Percentiles rank a stretch among this genome's conserved stretches.
Conservation (phyloP, 2,888 invertebrate species). For the Augochlorella aurata region DNA sequence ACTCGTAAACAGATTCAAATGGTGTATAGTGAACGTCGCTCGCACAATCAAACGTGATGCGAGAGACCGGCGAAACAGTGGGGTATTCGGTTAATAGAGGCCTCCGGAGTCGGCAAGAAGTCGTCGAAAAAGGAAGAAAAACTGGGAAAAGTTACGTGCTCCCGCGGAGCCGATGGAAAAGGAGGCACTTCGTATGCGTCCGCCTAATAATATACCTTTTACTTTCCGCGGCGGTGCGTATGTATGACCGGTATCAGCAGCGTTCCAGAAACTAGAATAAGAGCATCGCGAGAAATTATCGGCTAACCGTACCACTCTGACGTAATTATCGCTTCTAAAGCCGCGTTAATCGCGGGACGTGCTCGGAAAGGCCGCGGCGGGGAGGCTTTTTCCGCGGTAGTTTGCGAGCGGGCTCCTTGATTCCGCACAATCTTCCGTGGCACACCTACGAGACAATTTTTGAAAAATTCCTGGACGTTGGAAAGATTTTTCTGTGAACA, state of each 20-base stretch:
- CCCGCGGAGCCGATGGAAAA: neutral
- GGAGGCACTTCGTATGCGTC: constrained; percentile 9
- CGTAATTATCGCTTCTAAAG: constrained; percentile 30
- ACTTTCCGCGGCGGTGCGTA: constrained; percentile 40
- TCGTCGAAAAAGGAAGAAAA: neutral
- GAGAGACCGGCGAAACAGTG: neutral
- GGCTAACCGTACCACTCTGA: constrained; percentile 21
- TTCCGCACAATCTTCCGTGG: no score
- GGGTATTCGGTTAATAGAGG: neutral
- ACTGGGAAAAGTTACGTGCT: neutral
- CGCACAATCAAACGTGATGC: neutral
- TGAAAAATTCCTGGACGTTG: no score
- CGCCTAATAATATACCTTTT: constrained; percentile 35
- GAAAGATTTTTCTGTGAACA: no score
- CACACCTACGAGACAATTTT: no score
- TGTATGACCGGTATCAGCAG: constrained; percentile 36
- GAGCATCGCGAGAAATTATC: constrained; percentile 37
- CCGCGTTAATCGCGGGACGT: constrained; percentile 9
- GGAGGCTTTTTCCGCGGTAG: neutral
- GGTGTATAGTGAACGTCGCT: neutral
- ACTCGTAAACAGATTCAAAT: neutral
- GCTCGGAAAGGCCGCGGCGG: neutral
- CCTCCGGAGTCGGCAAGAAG: neutral
- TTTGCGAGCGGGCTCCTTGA: neutral
- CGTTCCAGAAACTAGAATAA: constrained; percentile 39